Evolutionary conservation across 1,140 invertebrate species (phyloP).

Genomic region (Micrasema longulum): DNA sequence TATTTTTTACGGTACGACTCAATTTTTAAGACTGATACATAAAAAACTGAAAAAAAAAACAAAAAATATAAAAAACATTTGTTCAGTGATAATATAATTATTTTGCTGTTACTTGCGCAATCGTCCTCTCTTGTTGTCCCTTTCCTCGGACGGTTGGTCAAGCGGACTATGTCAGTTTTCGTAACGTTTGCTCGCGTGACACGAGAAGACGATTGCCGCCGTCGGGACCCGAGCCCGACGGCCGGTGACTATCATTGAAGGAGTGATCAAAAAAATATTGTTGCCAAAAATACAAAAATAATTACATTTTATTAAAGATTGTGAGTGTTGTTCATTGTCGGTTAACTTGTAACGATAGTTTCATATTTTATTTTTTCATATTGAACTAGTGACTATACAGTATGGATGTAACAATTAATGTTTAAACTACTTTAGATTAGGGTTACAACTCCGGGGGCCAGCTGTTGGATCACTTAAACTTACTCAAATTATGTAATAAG

Average conservation of each 20-base stretch:
- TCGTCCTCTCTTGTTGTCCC: no score
- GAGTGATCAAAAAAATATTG: conserved; percentile 50
- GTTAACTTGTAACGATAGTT: conserved; percentile 50
- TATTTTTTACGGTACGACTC: conserved; percentile 54
- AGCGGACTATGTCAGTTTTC: background rate
- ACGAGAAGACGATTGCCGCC: background rate
- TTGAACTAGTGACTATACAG: conserved; percentile 49
- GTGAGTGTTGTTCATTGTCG: conserved; percentile 53
- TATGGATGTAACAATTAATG: conserved; percentile 44
- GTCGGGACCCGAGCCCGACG: conserved; percentile 28
- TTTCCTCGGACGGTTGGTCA: conserved; percentile 32
- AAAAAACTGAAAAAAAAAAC: conserved; percentile 51
- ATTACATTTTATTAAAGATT: conserved; percentile 49
- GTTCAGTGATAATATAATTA: conserved; percentile 52
- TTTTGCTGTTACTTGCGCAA: conserved; percentile 53
- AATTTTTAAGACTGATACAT: conserved; percentile 55
- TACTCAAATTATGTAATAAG: conserved; percentile 48
- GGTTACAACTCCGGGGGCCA: conserved; percentile 49
- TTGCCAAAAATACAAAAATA: conserved; percentile 53
- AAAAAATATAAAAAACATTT: conserved; percentile 45
- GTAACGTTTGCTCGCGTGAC: background rate
- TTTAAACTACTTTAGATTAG: conserved; percentile 49
- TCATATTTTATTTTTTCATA: conserved; percentile 56
- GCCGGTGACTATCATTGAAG: conserved; percentile 41
- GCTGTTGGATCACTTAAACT: conserved; percentile 52